Conservation (phyloP, 2,113 vertebrate genomes). For the Pipra filicauda region DNA sequence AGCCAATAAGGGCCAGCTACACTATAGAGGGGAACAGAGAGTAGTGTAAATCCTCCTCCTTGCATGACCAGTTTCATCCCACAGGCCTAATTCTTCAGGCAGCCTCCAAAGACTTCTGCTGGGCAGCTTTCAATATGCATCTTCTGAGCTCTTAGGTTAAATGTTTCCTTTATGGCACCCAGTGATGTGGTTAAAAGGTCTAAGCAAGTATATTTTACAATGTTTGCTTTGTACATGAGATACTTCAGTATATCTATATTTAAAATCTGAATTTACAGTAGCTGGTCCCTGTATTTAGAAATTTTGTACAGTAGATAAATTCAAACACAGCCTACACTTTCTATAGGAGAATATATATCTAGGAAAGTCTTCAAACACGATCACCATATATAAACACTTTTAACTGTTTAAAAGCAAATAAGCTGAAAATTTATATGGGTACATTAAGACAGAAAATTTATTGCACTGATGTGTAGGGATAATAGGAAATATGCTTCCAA, state of each 20-base stretch:
- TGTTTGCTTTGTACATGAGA: neutral
- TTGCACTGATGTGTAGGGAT: neutral
- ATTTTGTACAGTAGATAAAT: neutral
- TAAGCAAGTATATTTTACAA: slow-evolving; percentile 18
- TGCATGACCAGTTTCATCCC: slow-evolving; percentile 7
- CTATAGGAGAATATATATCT: neutral
- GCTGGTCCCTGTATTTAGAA: neutral
- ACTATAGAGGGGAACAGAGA: neutral
- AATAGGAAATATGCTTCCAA: neutral
- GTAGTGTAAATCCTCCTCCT: slow-evolving; percentile 10
- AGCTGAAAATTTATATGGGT: neutral
- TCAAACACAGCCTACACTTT: neutral
- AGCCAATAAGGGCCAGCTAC: neutral
- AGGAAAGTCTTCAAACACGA: neutral
- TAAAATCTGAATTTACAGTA: neutral
- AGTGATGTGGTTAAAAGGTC: slow-evolving; percentile 22
- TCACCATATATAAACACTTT: neutral
- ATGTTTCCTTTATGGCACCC: slow-evolving; percentile 14
- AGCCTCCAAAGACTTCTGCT: neutral
- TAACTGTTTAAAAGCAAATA: neutral
- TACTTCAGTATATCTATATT: neutral
- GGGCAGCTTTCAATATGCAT: neutral
- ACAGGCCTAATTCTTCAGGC: slow-evolving; percentile 26
- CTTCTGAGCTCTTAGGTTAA: slow-evolving; percentile 2
- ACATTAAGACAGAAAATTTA: neutral